Base-by-base conservation (phyloP, 2,888 invertebrate species). In the Leucozona laternaria region DNA sequence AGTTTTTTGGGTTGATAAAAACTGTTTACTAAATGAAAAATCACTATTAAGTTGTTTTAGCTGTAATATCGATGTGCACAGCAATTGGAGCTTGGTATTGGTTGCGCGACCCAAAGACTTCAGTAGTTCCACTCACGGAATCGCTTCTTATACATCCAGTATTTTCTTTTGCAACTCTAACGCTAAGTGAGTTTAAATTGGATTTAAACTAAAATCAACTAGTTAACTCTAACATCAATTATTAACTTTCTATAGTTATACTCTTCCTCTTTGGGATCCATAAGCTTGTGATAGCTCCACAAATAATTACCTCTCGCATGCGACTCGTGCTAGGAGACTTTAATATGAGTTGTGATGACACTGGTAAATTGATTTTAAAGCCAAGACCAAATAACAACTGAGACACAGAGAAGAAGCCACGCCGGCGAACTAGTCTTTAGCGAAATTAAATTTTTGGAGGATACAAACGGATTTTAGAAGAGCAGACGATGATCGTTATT, bases 271-370 rank as follows among this genome's bases (percentile, higher is more conserved):
- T 96, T 93, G 99, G 99, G 45, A 97, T 99, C 62, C 99, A 99
- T 92, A 97, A 98, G 92, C 95, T 98, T 91, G 98, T 99, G 13
- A 98, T 99, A 88, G 98, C 99, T 5, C 98, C 99, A 0, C 97
- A 97, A 89, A 98, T 99, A 88, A 97, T 99, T 89, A 98, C 98
- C 0, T 96, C 98, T 0, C 94, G 99, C 88, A 98, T 98, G 57
- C 94, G 98, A 80, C 95, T 95, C 68, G 98, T 98, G 2, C 94
- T 99, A 72, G 96, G 96, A 55, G 98, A 99, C 93, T 99, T 98
- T 93, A 99, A 99, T 93, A 98, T 99, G 98, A 98, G 98, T 28
- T 99, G 99, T 93, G 98, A 98, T 91, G 98, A 99, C 91, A 98
- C 98, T 37, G 98, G 98, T 79, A 98, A 98, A 93, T 94, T 99